These are phyloP conservation scores for Ennomos erosarius DNA, from an alignment of 2,888 invertebrate species.

Conservation along the genomic window DNA sequence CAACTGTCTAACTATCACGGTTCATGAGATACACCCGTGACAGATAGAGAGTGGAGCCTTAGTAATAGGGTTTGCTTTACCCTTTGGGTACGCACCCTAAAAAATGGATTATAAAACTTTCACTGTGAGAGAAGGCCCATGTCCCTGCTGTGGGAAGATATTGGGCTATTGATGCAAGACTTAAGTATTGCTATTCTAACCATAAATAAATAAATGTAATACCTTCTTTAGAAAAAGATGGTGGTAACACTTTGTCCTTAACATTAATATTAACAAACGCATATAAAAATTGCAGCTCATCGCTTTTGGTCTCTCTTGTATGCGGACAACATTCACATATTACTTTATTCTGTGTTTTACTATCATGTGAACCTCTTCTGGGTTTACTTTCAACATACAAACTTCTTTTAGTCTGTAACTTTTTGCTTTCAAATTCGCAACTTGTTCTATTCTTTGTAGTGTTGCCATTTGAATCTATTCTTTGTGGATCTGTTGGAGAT, in stretches of 20 bases:
- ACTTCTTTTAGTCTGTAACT: background rate
- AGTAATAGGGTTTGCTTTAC: too few relatives aligned
- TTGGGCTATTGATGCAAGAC: too few relatives aligned
- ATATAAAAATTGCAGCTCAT: slow-evolving; percentile 67
- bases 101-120: too few relatives aligned
- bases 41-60: too few relatives aligned
- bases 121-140: too few relatives aligned
- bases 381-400: too few relatives aligned
- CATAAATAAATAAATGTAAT: slow-evolving; percentile 25
- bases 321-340: slow-evolving; percentile 58
- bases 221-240: slow-evolving; percentile 76
- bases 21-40: too few relatives aligned
- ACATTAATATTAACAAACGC: slow-evolving; percentile 75
- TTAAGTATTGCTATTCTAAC: background rate
- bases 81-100: too few relatives aligned
- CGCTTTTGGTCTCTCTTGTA: slow-evolving; percentile 38
- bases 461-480: background rate
- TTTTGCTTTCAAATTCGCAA: slow-evolving; percentile 4
- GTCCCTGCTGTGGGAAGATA: too few relatives aligned
- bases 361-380: slow-evolving; percentile 18
- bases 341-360: slow-evolving; percentile 19
- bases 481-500: background rate
- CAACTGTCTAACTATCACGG: too few relatives aligned
- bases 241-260: slow-evolving; percentile 69
- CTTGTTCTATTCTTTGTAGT: background rate